A percentile compares a stretch with the other conserved stretches of the same genome.
These are phyloP conservation scores for Pygocentrus nattereri DNA, from an alignment of 2,797 vertebrate species.

Conservation along the genomic window DNA sequence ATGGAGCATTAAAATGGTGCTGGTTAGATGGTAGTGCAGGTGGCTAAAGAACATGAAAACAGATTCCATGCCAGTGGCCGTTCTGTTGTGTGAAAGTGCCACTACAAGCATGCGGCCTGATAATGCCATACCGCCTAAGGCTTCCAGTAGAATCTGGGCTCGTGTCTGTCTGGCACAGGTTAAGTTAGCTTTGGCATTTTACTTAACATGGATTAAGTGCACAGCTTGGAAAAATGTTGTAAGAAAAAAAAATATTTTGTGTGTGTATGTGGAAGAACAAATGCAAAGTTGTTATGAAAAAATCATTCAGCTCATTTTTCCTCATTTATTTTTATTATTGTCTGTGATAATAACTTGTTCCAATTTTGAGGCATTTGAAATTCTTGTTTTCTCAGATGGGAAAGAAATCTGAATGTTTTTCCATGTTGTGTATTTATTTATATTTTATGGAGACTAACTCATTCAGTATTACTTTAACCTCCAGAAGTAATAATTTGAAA, in stretches of 20 bases:
- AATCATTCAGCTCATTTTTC: constrained; percentile 8
- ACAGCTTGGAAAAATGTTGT: constrained; percentile 38
- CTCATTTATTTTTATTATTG: constrained; percentile 22
- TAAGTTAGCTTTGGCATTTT: constrained; percentile 27
- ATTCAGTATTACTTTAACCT: too few relatives aligned
- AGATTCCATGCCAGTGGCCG: constrained; percentile 32
- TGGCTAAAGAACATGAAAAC: constrained; percentile 51
- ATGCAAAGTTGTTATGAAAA: constrained; percentile 10
- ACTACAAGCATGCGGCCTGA: constrained; percentile 37
- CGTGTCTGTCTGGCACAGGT: constrained; percentile 42
- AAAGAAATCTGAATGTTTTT: constrained; percentile 23
- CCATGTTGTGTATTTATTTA: background rate
- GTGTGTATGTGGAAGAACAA: constrained; percentile 9
- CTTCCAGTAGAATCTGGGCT: constrained; percentile 40
- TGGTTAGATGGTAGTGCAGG: constrained; percentile 38
- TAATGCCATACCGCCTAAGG: constrained; percentile 32
- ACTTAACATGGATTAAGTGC: constrained; percentile 29
- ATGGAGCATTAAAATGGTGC: constrained; percentile 24
- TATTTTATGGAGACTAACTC: too few relatives aligned
- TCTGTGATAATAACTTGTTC: constrained; percentile 18
- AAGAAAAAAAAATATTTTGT: constrained; percentile 34
- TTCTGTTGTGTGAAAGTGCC: constrained; percentile 55
- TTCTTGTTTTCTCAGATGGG: constrained; percentile 5
- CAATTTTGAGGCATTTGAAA: too few relatives aligned
- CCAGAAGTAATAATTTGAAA: background rate